Conservation (phyloP, 2,888 invertebrate genomes). For the Sarcophaga variegata region DNA sequence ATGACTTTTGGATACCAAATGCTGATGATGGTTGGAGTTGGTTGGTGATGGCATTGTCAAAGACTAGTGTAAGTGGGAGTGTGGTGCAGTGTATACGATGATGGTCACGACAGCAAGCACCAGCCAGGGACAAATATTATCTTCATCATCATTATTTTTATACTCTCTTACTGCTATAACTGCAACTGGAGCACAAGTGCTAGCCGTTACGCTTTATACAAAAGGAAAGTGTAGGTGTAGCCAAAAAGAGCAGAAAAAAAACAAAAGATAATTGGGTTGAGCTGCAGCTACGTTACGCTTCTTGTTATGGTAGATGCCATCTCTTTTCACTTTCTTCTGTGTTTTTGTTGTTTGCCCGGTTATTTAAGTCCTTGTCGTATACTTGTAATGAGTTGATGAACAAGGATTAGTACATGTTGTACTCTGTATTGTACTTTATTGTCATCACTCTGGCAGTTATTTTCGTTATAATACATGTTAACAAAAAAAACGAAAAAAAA, state of each 20-base stretch:
- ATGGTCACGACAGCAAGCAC: slow-evolving; percentile 13
- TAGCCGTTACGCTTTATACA: slow-evolving; percentile 1
- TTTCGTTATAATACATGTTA: slow-evolving; percentile 19
- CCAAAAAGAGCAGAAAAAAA: not conserved
- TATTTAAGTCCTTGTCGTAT: slow-evolving; percentile 71
- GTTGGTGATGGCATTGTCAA: not conserved
- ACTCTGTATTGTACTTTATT: slow-evolving; percentile 64
- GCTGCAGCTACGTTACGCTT: not conserved
- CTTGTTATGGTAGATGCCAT: not conserved
- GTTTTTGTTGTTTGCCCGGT: slow-evolving; percentile 30
- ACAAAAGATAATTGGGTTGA: not conserved
- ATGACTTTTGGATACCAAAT: slow-evolving; percentile 65
- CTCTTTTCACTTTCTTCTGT: not conserved
- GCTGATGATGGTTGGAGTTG: slow-evolving; percentile 7
- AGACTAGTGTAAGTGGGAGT: not conserved
- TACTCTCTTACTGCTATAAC: not conserved
- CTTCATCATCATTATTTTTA: slow-evolving; percentile 41
- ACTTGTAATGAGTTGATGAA: slow-evolving; percentile 73
- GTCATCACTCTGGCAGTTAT: slow-evolving; percentile 52
- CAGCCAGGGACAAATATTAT: slow-evolving; percentile 58
- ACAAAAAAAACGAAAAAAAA: slow-evolving; percentile 31
- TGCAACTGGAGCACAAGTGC: not conserved
- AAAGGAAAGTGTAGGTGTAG: not conserved
- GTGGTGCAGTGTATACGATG: not conserved
- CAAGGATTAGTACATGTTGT: slow-evolving; percentile 72